phyloP scores from a whole-genome alignment of 2,797 vertebrate genomes.

The Falco cherrug region DNA sequence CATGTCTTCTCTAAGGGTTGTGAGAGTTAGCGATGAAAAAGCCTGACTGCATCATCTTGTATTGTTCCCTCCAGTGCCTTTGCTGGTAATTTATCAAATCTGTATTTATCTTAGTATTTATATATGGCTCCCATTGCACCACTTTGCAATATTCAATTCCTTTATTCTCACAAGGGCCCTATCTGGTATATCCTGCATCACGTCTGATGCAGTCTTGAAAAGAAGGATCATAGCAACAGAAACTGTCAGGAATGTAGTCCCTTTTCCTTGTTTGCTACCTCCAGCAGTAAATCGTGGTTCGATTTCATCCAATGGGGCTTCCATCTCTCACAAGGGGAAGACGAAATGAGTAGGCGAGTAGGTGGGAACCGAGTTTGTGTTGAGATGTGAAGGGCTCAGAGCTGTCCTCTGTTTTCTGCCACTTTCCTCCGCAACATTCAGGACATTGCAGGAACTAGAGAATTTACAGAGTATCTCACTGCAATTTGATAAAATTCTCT shows the following conservation, averaged over 20 bases:
- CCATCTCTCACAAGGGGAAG: background rate
- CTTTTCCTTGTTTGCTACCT: background rate
- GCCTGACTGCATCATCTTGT: background rate
- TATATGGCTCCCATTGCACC: conserved; percentile 53
- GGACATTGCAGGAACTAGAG: background rate
- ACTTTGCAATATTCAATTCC: conserved; percentile 56
- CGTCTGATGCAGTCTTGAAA: background rate
- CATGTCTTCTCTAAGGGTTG: conserved; percentile 34
- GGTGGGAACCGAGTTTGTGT: background rate
- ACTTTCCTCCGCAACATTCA: background rate
- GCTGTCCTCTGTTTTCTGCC: background rate
- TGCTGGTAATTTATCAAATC: conserved; percentile 55
- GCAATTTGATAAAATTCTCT: background rate
- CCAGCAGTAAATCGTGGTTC: background rate
- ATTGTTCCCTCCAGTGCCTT: conserved; percentile 60
- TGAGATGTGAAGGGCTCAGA: background rate
- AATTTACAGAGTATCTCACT: background rate
- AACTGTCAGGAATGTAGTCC: background rate
- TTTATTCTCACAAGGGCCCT: conserved; percentile 57
- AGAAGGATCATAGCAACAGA: conserved; percentile 6
- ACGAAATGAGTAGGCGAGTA: background rate
- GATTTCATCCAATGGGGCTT: background rate
- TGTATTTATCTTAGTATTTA: conserved; percentile 64
- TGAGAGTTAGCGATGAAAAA: conserved; percentile 30
- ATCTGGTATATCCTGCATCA: conserved; percentile 42